Evolutionary conservation across 2,888 invertebrate species (phyloP).

Genomic region (Ditylenchus weischeri): DNA sequence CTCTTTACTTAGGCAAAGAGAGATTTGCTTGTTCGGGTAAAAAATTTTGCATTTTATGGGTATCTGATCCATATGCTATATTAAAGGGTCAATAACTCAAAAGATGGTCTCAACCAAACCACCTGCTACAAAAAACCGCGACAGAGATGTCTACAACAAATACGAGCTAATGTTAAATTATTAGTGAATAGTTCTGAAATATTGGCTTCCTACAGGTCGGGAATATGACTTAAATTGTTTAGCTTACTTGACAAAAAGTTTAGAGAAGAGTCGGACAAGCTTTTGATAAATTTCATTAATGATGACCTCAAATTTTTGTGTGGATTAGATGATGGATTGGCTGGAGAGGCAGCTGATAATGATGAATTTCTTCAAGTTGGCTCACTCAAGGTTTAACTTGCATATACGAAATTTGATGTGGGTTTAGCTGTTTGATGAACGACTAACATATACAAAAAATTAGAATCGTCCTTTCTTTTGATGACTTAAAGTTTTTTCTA

Average conservation of each 20-base stretch:
- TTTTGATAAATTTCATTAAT: slow-evolving; percentile 22
- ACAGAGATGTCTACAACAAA: slow-evolving; percentile 1
- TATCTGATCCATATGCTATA: background rate
- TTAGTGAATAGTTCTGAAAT: background rate
- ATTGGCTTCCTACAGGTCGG: background rate
- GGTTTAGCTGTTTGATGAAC: no score
- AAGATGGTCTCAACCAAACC: background rate
- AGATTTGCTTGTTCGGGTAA: slow-evolving; percentile 23
- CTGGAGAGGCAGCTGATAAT: background rate
- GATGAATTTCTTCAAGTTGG: slow-evolving; percentile 12
- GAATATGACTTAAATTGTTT: background rate
- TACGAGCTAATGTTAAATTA: background rate
- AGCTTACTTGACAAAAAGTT: background rate
- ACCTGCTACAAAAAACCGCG: background rate
- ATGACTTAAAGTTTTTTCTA: no score
- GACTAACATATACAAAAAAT: no score
- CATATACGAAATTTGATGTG: no score
- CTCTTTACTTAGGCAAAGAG: slow-evolving; percentile 13
- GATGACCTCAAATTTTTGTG: slow-evolving; percentile 14
- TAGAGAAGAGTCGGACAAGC: slow-evolving; percentile 14
- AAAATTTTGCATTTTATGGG: no score
- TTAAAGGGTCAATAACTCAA: background rate
- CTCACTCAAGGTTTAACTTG: background rate
- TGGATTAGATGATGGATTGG: background rate
- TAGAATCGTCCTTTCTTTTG: no score